Conservation (phyloP, 2,888 invertebrate genomes). For the Lasioglossum figueresi region DNA sequence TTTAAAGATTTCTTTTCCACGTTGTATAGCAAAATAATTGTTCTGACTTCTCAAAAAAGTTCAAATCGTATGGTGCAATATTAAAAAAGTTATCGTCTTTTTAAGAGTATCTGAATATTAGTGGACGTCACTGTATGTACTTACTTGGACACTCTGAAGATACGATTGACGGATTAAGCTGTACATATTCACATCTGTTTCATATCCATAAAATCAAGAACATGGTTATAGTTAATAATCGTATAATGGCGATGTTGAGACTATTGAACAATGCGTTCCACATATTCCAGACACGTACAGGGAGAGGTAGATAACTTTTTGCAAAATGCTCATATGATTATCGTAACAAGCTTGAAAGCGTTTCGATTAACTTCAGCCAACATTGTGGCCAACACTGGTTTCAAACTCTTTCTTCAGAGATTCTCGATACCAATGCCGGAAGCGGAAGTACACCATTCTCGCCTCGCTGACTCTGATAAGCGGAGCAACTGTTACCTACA, state of each 20-base stretch:
- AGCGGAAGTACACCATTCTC: slow-evolving; percentile 70
- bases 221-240: neutral
- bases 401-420: slow-evolving; percentile 65
- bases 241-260: no score
- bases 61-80: no score
- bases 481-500: slow-evolving; percentile 49
- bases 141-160: neutral
- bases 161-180: neutral
- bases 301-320: neutral
- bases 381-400: slow-evolving; percentile 45
- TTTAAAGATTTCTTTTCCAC: no score
- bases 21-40: no score
- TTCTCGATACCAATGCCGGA: slow-evolving; percentile 68
- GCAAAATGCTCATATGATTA: slow-evolving; percentile 17
- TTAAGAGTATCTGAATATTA: no score
- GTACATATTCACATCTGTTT: neutral
- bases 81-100: no score
- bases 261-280: neutral
- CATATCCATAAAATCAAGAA: neutral
- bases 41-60: no score
- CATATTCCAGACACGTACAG: neutral
- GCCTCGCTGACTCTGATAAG: slow-evolving; percentile 68
- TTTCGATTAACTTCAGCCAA: slow-evolving; percentile 48
- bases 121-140: no score
- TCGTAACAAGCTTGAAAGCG: slow-evolving; percentile 20